Conservation (phyloP, 2,888 invertebrate genomes). For the Dorcus hopei region DNA sequence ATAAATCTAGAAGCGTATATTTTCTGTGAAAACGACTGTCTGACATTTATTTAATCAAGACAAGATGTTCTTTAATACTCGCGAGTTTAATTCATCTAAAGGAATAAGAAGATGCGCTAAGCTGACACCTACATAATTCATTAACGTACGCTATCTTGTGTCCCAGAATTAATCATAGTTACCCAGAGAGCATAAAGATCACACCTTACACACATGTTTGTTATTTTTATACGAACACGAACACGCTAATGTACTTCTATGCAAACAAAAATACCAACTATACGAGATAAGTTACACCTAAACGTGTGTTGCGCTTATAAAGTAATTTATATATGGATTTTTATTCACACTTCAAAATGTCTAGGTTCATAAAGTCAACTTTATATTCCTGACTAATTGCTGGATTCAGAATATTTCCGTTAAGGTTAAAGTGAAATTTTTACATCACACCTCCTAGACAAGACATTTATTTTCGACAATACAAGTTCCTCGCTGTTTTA, state of each 20-base stretch:
- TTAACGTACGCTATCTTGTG: slow-evolving; percentile 40
- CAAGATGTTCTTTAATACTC: slow-evolving; percentile 28
- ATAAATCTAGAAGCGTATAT: slow-evolving; percentile 24
- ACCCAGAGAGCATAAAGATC: slow-evolving; percentile 42
- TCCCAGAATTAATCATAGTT: slow-evolving; percentile 45
- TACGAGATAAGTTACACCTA: slow-evolving; percentile 45
- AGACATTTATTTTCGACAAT: too few relatives aligned
- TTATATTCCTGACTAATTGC: slow-evolving; percentile 32
- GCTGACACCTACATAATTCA: slow-evolving; percentile 43
- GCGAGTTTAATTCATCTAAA: slow-evolving; percentile 23
- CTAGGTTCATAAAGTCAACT: slow-evolving; percentile 39
- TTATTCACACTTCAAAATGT: slow-evolving; percentile 31
- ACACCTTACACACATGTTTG: slow-evolving; percentile 43
- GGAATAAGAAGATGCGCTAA: slow-evolving; percentile 31
- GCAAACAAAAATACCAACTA: slow-evolving; percentile 39
- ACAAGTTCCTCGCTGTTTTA: too few relatives aligned
- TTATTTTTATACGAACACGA: slow-evolving; percentile 39
- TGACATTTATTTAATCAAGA: slow-evolving; percentile 32
- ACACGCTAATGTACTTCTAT: slow-evolving; percentile 47
- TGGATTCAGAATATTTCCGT: slow-evolving; percentile 8
- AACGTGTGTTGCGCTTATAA: slow-evolving; percentile 39
- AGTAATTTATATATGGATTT: slow-evolving; percentile 40
- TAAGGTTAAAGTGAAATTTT: background rate
- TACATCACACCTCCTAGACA: background rate
- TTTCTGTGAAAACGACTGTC: slow-evolving; percentile 23